Evolutionary conservation across 2,113 vertebrate species (phyloP), one percentile per base, ranked within the genome.

Genomic region (Pao palembangensis): DNA sequence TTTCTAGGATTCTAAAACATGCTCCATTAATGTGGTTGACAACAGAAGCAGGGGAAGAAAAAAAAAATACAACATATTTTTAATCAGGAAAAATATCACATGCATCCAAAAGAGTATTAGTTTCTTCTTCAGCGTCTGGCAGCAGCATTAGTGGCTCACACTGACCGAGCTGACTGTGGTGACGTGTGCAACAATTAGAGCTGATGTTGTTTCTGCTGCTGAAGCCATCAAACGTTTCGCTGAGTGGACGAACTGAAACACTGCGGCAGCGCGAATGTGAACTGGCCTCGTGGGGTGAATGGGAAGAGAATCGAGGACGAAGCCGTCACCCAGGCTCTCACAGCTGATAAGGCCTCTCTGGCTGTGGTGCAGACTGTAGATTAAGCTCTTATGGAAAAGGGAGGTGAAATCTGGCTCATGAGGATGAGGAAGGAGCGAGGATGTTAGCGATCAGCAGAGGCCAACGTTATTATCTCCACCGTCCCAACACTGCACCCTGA

Each of bases 321-420:
- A 51, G 75, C 67, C 44, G 71, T 75, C 75, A 62, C 48, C 63
- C 68, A n/a, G 63, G 43, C 69, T 63, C 70, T 48, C 67, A 13
- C 58, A 51, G 64, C 81, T 68, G 80, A 88, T 85, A 85, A 84
- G 73, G 25, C 19, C 23, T 46, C 11, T 21, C 74, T 71, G 75
- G 58, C 65, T 51, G 47, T 6, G 21, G 56, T 56, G 59, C 64
- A 48, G 74, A 77, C 54, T 59, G 69, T 71, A 85, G 84, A 84
- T 83, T 84, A 84, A 58, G 68, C 67, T 23, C 67, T 55, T 73
- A 78, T 61, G 73, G 76, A 46, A 69, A 67, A 67, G 65, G 58
- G 62, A 66, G 62, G 44, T 51, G 59, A 77, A 62, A 78, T 80
- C 65, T 72, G 68, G 59, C 61, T 76, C 48, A n/a, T n/a, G 48